phyloP scores from a whole-genome alignment of 2,888 invertebrate genomes.

The Microdon myrmicae region DNA sequence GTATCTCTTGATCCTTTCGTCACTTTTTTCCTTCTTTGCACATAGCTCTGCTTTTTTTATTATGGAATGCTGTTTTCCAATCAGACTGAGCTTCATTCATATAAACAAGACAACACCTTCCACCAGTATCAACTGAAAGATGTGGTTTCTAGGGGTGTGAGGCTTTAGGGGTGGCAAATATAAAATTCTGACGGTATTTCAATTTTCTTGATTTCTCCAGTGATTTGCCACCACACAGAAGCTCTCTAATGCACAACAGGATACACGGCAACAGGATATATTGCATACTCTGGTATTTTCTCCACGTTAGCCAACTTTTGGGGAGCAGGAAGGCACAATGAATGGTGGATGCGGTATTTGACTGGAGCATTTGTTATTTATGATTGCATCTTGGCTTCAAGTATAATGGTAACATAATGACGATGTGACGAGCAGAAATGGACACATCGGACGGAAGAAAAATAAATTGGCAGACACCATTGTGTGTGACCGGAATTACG shows the following conservation, averaged over 20 bases:
- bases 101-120: constrained; percentile 2
- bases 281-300: constrained; percentile 15
- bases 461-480: constrained; percentile 22
- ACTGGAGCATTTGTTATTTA: constrained; percentile 26
- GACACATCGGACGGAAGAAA: constrained; percentile 22
- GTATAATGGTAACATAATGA: constrained; percentile 39
- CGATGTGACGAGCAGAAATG: constrained; percentile 31
- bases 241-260: constrained; percentile 10
- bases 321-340: neutral
- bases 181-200: constrained; percentile 34
- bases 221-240: constrained; percentile 36
- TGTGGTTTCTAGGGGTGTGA: constrained; percentile 25
- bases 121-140: constrained; percentile 26
- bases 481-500: constrained; percentile 27
- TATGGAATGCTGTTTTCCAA: constrained; percentile 15
- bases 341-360: neutral
- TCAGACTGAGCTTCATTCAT: constrained; percentile 16
- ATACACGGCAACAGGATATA: constrained; percentile 16
- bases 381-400: constrained; percentile 35
- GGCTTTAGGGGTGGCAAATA: neutral
- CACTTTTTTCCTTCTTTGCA: neutral
- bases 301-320: constrained; percentile 14
- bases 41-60: constrained; percentile 1
- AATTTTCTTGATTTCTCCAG: constrained; percentile 43
- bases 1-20: neutral